Percentiles rank a stretch among this genome's conserved stretches.
These are phyloP conservation scores for Pentamera pediparva DNA, from an alignment of 53 echinoderm and acorn worm genomes.

Conservation along the genomic window DNA sequence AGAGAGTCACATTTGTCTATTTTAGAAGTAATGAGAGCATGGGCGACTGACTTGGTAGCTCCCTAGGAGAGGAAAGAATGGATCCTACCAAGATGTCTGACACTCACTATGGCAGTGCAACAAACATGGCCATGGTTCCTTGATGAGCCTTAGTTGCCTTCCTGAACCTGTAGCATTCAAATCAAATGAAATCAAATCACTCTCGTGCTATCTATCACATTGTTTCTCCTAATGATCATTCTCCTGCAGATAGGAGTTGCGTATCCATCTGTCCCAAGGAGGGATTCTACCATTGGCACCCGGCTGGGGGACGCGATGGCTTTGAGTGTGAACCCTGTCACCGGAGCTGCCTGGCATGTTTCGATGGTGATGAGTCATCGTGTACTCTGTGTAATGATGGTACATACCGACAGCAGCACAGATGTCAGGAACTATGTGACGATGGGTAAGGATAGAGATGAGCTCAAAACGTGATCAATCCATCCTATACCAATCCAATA, in stretches of 20 bases:
- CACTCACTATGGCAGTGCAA: too few relatives aligned
- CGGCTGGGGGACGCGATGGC: conserved; percentile 22
- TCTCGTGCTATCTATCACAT: not conserved
- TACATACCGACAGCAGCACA: conserved; percentile 35
- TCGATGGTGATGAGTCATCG: conserved; percentile 10
- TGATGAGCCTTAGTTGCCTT: too few relatives aligned
- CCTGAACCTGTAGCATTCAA: too few relatives aligned
- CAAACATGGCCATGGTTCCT: too few relatives aligned
- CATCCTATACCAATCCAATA: too few relatives aligned
- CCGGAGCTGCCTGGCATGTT: conserved; percentile 56
- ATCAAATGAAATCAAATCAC: not conserved
- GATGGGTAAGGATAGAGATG: conserved; percentile 73
- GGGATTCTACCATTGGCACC: conserved; percentile 53
- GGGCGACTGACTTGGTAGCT: too few relatives aligned
- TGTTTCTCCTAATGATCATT: not conserved
- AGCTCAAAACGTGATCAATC: too few relatives aligned
- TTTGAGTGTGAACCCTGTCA: conserved; percentile 76
- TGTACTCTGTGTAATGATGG: conserved; percentile 55
- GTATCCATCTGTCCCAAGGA: conserved; percentile 30
- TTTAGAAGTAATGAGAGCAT: too few relatives aligned
- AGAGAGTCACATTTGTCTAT: too few relatives aligned
- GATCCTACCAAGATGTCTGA: too few relatives aligned
- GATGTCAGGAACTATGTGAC: conserved; percentile 58
- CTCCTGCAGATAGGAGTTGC: conserved; percentile 17
- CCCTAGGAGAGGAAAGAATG: too few relatives aligned